Evolutionary conservation across 2,113 vertebrate species (phyloP).

Genomic region (Tauraco erythrolophus): DNA sequence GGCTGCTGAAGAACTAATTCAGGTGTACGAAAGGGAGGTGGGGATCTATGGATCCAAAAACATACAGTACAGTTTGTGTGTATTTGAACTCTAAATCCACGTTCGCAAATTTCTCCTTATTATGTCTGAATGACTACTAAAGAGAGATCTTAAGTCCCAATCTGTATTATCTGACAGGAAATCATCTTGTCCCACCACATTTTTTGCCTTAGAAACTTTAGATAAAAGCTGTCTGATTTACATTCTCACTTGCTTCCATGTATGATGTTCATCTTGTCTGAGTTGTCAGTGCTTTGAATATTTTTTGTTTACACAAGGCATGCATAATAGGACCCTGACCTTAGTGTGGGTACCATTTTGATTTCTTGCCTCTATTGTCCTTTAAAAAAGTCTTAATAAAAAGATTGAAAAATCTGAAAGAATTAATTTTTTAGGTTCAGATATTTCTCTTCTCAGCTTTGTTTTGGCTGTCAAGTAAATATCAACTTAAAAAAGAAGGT

Average conservation of each 20-base stretch:
- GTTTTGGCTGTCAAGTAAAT: not conserved
- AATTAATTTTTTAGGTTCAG: not conserved
- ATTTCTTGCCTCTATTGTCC: not conserved
- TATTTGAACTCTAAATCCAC: not conserved
- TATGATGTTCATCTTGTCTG: not conserved
- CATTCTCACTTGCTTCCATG: not conserved
- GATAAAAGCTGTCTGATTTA: not conserved
- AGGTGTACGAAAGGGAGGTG: too few relatives aligned
- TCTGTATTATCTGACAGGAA: not conserved
- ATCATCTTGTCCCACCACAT: not conserved
- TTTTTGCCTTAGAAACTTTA: not conserved
- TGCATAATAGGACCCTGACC: not conserved
- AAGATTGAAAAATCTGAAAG: not conserved
- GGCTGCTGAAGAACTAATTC: not conserved
- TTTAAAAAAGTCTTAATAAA: not conserved
- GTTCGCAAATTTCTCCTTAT: not conserved
- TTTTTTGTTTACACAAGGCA: not conserved
- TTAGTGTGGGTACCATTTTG: not conserved
- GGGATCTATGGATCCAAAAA: not conserved
- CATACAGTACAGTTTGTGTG: not conserved
- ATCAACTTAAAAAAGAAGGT: slow-evolving; percentile 20
- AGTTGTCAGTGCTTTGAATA: not conserved
- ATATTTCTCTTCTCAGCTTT: not conserved
- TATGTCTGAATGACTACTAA: not conserved
- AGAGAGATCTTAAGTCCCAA: not conserved